Evolutionary conservation across 64 coral and sea anemone genomes (phyloP).

Genomic region (Montipora efflorescens): DNA sequence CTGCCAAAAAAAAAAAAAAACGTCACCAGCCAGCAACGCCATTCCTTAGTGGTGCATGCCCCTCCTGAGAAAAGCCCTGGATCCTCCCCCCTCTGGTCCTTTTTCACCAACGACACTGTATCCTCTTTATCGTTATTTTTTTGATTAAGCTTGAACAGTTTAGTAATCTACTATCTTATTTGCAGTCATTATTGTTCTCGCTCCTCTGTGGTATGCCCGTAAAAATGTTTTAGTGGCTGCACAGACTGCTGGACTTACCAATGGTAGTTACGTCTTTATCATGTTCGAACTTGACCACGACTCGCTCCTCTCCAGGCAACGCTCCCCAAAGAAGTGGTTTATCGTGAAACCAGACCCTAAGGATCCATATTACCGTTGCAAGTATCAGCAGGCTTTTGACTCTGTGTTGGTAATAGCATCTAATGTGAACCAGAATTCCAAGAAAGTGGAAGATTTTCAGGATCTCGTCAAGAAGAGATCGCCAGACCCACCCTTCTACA

Average conservation of each 20-base stretch:
- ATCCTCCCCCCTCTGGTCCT: too few species aligned
- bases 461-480: slow-evolving; percentile 52
- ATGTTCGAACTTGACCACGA: slow-evolving; percentile 78
- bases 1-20: too few species aligned
- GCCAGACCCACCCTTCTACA: slow-evolving; percentile 58
- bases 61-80: too few species aligned
- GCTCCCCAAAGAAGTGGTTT: not conserved
- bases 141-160: not conserved
- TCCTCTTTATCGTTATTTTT: too few species aligned
- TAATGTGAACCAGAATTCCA: slow-evolving; percentile 55
- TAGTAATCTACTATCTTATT: not conserved
- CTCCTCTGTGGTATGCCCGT: not conserved
- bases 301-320: not conserved
- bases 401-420: slow-evolving; percentile 79
- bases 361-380: slow-evolving; percentile 8
- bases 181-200: not conserved
- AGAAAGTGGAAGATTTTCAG: slow-evolving; percentile 20
- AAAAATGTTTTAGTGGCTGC: not conserved
- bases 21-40: too few species aligned
- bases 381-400: slow-evolving; percentile 67
- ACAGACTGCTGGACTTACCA: not conserved
- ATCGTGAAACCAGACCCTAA: not conserved
- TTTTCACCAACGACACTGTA: too few species aligned
- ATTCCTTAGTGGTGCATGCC: too few species aligned
- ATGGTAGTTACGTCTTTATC: slow-evolving; percentile 40